Base-by-base conservation (phyloP, 2,888 invertebrate genomes). In the Zygothrica quintamaculata region DNA sequence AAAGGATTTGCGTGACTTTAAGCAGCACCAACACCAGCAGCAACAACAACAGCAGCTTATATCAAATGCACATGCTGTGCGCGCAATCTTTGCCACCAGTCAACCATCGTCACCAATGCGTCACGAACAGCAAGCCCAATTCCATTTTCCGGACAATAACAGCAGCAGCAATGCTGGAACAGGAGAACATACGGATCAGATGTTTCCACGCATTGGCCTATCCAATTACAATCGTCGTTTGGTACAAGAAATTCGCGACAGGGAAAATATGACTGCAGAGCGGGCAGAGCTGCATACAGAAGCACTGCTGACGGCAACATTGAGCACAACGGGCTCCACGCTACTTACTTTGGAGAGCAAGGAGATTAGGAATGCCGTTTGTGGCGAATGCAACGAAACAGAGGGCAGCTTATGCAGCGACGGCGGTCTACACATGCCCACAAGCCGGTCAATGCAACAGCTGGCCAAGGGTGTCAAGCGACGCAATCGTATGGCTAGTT, bases 31-130 rank as follows among this genome's bases (percentile, higher is more conserved):
- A 8, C 71, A 77, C 77, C 78, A 77, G 67, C 77, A 60, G 12
- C 34, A 13, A 8, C 71, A 77, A 78, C 78, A 77, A 67, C 77
- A 68, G 87, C 69, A 70, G 34, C 64, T 65, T 31, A 52, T 94
- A 44, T 88, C 92, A 22, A 94, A 93, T 76, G 94, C 95, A 29
- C 92, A 93, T 73, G 94, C 94, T 13, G 95, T 94, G 44, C 93
- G 95, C 50, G 94, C 94, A 44, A 92, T 95, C 61, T 90, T 89
- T 74, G 76, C 88, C 26, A 90, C 92, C 25, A 92, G 93, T 48
- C 93, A 95, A 80, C 94, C 95, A 37, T 94, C 95, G 40, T 94
- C 96, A 37, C 94, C 95, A 34, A 93, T 94, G 91, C 92, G 93
- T 81, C 93, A 93, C 90, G 94, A 94, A 16, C 80, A 75, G 53